Evolutionary conservation across 1,140 invertebrate genomes (phyloP).

Genomic region (Brachionus koreanus): DNA sequence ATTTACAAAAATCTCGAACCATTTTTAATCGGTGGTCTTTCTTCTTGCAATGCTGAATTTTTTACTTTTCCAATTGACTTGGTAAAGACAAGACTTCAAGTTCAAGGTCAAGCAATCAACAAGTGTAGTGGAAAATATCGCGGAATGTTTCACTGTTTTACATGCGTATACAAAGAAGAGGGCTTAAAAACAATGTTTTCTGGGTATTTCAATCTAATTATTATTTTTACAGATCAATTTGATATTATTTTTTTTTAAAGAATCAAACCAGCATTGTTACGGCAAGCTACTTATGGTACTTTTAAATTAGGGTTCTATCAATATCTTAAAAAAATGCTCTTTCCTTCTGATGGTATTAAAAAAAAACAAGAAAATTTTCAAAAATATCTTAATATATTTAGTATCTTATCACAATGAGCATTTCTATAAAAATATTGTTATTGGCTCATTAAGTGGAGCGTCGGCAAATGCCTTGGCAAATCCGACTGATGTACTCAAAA

Average conservation of each 20-base stretch:
- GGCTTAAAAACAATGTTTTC: constrained; percentile 74
- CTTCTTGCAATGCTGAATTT: constrained; percentile 36
- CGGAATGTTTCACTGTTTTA: constrained; percentile 83
- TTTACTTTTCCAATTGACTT: constrained; percentile 56
- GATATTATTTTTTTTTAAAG: constrained; percentile 61
- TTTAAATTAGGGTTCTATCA: constrained; percentile 95
- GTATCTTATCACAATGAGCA: constrained; percentile 62
- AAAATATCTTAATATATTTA: background rate
- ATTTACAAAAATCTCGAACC: constrained; percentile 22
- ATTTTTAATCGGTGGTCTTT: constrained; percentile 31
- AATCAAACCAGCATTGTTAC: constrained; percentile 80
- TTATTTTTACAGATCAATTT: background rate
- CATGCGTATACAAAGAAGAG: constrained; percentile 76
- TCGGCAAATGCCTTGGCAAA: constrained; percentile 55
- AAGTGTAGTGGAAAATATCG: constrained; percentile 72
- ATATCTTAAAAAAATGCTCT: constrained; percentile 70
- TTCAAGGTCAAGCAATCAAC: constrained; percentile 62
- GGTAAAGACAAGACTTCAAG: constrained; percentile 56
- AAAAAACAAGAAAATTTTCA: constrained; percentile 16
- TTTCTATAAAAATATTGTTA: constrained; percentile 74
- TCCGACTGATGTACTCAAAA: constrained; percentile 58
- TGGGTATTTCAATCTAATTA: constrained; percentile 64
- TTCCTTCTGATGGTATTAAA: constrained; percentile 56
- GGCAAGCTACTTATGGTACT: constrained; percentile 89
- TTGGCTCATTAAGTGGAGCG: constrained; percentile 64